These are phyloP conservation scores for Epirrhoe tristata DNA, from an alignment of 2,888 invertebrate genomes.

Conservation along the genomic window DNA sequence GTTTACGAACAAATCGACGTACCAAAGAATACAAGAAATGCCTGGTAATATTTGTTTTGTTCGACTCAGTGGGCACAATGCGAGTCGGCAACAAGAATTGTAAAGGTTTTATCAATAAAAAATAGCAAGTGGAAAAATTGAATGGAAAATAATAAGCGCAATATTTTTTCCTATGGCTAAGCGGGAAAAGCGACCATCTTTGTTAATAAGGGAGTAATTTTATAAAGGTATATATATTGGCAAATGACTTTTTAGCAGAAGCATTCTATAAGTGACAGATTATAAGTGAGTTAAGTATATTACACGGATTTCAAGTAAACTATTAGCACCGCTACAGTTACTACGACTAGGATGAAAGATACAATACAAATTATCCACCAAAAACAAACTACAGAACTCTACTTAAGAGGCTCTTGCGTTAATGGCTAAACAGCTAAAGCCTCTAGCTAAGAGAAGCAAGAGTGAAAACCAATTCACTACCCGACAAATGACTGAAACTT, in stretches of 20 bases:
- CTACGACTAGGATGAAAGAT: no score
- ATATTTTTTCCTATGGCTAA: no score
- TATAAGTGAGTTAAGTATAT: no score
- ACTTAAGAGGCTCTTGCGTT: constrained; percentile 13
- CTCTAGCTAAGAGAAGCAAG: constrained; percentile 4
- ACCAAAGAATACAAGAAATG: constrained; percentile 11
- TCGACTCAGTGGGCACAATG: constrained; percentile 8
- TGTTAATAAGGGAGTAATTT: no score
- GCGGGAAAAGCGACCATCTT: no score
- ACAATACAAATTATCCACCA: not conserved
- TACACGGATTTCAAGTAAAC: no score
- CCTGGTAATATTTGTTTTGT: constrained; percentile 15
- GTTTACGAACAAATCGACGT: constrained; percentile 24
- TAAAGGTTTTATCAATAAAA: not conserved
- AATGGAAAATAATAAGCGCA: no score
- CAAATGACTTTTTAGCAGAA: no score
- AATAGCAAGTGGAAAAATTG: not conserved
- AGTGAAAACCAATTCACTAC: constrained; percentile 33
- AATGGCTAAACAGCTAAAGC: constrained; percentile 26
- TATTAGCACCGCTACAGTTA: no score
- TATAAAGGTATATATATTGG: no score
- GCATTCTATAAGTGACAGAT: no score
- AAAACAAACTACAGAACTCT: constrained; percentile 7
- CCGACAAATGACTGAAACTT: constrained; percentile 31
- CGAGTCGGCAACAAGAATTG: not conserved